Evolutionary conservation across 2,797 vertebrate genomes (phyloP), one percentile per base, ranked within the genome.

Genomic region (Chelmon rostratus): DNA sequence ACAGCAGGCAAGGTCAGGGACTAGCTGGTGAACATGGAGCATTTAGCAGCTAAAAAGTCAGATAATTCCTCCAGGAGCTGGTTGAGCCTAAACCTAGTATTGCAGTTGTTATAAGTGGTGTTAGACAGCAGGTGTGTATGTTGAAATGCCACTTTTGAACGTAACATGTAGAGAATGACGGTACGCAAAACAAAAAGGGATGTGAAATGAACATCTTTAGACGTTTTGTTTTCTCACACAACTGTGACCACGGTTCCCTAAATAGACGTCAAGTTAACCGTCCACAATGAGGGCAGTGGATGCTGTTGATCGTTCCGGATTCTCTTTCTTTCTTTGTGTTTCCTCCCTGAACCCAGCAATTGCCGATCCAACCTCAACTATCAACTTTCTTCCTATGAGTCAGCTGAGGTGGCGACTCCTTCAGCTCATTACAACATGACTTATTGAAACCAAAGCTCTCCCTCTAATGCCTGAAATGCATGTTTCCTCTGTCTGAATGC

Each of bases 391-490:
- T 87, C 84, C 86, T 73, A 68, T 91, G 91, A 90, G 77, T 91
- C 86, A 85, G 37, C 76, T 74, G 84, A 83, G 85, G 76, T 82
- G 84, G 86, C 77, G 89, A 85, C 74, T 89, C 79, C 62, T 84
- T 86, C 76, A 68, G 76, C 82, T 88, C 82, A 84, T 93, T 92
- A 90, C 85, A 83, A 89, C 82, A 86, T 73, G 78, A 90, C 87
- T 82, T 82, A 67, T 69, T 85, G 86, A 86, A 91, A 91, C 82
- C 88, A 71, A 88, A 88, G 63, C 58, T 76, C 74, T 73, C 35
- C 71, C 79, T 83, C 59, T 74, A 44, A 70, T 78, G 82, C 77
- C 50, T 53, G 62, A 78, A 66, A 87, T 74, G 82, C 79, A 76
- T 75, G 78, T 66, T 85, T 81, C 87, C 82, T 76, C 78, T 40